Percentiles rank a stretch among this genome's conserved stretches.
phyloP scores from a whole-genome alignment of 2,797 vertebrate species.

The Remorina albescens region DNA sequence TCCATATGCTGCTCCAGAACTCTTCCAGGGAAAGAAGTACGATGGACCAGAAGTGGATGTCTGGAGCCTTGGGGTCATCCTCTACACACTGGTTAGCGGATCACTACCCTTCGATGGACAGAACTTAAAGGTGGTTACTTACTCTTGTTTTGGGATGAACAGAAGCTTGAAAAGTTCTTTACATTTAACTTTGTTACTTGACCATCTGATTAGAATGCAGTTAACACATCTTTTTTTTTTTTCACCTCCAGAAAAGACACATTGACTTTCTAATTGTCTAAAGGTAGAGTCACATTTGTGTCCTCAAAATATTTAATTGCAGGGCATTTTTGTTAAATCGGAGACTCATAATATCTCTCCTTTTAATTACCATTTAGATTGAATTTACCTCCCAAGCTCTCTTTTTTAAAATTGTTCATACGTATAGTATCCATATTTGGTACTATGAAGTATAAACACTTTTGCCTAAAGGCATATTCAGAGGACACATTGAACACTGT shows the following conservation, averaged over 20 bases:
- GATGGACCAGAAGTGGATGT: slow-evolving; percentile 98
- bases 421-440: no score
- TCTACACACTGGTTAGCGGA: slow-evolving; percentile 98
- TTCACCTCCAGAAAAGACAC: neutral
- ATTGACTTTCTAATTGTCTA: neutral
- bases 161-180: neutral
- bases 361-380: neutral
- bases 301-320: neutral
- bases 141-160: neutral
- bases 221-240: neutral
- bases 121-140: slow-evolving; percentile 92
- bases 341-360: no score
- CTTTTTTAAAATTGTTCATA: neutral
- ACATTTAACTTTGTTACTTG: neutral
- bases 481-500: neutral
- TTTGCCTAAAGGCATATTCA: neutral
- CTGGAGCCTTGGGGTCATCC: slow-evolving; percentile 98
- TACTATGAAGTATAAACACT: neutral
- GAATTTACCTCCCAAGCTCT: neutral
- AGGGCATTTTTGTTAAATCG: neutral
- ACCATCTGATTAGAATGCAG: neutral
- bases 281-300: neutral
- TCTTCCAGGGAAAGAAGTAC: slow-evolving; percentile 99
- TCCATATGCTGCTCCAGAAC: slow-evolving; percentile 97
- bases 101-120: slow-evolving; percentile 98